Evolutionary conservation across 2,888 invertebrate species (phyloP), one percentile per base, ranked within the genome.

Genomic region (Drosophila mulleri): DNA sequence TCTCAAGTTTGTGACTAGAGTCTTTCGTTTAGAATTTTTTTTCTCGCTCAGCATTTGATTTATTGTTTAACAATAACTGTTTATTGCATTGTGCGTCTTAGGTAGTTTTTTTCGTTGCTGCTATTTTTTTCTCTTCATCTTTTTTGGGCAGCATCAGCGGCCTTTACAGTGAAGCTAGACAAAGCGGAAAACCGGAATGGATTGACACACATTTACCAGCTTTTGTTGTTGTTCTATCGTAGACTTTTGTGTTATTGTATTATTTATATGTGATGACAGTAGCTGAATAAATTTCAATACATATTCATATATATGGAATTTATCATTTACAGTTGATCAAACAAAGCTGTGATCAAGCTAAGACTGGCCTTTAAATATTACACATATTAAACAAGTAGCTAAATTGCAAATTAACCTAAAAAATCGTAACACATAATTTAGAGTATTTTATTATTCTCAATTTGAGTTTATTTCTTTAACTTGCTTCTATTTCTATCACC

Each of bases 21-120:
- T 89, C 80, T 74, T 86, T 90, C 60, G 78, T 54, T 50, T 71
- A 89, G 85, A 88, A 89, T 74, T 67, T 18, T 44, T 62, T 62
- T 48, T 42, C 48, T 45, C n/a, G 44, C 44, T 62, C 50, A 35
- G 58, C 78, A 73, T 72, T 86, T 89, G 85, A 89, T 85, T 88
- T 88, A 86, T 90, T 76, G 82, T 90, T 80, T 64, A 69, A 73
- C 67, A 69, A 81, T 90, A 86, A 86, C 86, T 86, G 86, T 86
- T 81, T 78, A 68, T 72, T 90, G 72, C 76, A 86, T 88, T 83
- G 86, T 88, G 72, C 65, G 67, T 75, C 41, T 41, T 20, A 54
- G 26, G 39, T 72, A 77, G 63, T 63, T 65, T 16, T 20, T 20
- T 66, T 16, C 16, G 37, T 39, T 2, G 16, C 56, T 48, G 48